These are phyloP conservation scores for Mactromeris polynyma DNA, from an alignment of 2,888 invertebrate species.

Conservation along the genomic window DNA sequence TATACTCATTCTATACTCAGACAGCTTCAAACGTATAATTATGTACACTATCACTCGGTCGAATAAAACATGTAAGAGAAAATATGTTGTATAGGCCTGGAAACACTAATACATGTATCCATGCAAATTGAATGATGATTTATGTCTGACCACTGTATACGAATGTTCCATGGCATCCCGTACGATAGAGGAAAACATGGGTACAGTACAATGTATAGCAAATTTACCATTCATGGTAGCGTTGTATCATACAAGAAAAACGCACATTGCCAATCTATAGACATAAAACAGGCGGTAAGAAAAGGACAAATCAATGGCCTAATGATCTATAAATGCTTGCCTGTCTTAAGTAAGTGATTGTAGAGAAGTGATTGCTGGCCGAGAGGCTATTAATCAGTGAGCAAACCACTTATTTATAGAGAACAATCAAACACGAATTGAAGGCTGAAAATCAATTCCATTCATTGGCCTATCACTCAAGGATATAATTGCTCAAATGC, in stretches of 20 bases:
- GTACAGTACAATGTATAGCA: not conserved
- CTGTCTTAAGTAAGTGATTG: conserved; percentile 1
- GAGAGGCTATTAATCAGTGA: conserved; percentile 6
- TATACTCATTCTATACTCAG: too few relatives aligned
- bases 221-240: not conserved
- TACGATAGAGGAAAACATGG: not conserved
- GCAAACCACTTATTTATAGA: not conserved
- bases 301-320: not conserved
- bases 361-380: not conserved
- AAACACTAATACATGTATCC: too few relatives aligned
- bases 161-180: not conserved
- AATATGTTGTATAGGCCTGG: too few relatives aligned
- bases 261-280: not conserved
- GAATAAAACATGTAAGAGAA: too few relatives aligned
- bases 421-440: conserved; percentile 22
- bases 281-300: not conserved
- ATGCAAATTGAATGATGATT: too few relatives aligned
- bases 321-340: not conserved
- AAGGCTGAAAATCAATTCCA: conserved; percentile 17
- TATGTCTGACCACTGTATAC: too few relatives aligned
- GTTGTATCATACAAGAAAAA: not conserved
- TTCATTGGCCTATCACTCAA: not conserved
- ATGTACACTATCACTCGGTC: too few relatives aligned
- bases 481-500: not conserved
- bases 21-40: too few relatives aligned